A percentile compares a stretch with the other conserved stretches of the same genome.
These are phyloP conservation scores for Rhinoraja longicauda DNA, from an alignment of 2,797 vertebrate species.

Conservation along the genomic window DNA sequence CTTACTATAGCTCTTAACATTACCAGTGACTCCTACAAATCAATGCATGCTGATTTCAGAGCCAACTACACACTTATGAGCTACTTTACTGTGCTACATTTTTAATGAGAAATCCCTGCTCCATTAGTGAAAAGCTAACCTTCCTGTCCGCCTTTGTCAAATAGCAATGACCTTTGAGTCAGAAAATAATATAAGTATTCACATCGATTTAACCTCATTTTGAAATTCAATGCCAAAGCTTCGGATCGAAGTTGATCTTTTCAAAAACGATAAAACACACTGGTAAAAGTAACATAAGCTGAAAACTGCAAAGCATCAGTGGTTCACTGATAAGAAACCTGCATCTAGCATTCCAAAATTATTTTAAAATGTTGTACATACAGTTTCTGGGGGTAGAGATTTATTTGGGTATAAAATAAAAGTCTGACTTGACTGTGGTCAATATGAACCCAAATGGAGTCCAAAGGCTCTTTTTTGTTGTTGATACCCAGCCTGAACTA, in stretches of 20 bases:
- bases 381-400: too few relatives aligned
- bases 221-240: not conserved
- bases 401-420: too few relatives aligned
- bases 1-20: not conserved
- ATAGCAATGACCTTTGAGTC: not conserved
- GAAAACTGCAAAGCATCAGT: not conserved
- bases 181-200: constrained; percentile 6
- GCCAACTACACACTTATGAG: not conserved
- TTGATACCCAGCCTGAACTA: too few relatives aligned
- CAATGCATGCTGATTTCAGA: not conserved
- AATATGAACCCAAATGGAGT: too few relatives aligned
- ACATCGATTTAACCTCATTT: too few relatives aligned
- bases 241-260: constrained; percentile 3
- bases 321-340: not conserved
- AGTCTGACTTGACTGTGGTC: too few relatives aligned
- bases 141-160: not conserved
- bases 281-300: too few relatives aligned
- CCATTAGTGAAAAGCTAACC: not conserved
- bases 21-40: too few relatives aligned
- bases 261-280: not conserved
- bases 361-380: not conserved
- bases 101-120: not conserved
- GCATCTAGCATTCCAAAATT: not conserved
- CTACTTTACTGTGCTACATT: not conserved
- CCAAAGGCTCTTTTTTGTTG: too few relatives aligned